phyloP scores from a whole-genome alignment of 92 coral and sea anemone genomes.

The Anthopleura xanthogrammica region DNA sequence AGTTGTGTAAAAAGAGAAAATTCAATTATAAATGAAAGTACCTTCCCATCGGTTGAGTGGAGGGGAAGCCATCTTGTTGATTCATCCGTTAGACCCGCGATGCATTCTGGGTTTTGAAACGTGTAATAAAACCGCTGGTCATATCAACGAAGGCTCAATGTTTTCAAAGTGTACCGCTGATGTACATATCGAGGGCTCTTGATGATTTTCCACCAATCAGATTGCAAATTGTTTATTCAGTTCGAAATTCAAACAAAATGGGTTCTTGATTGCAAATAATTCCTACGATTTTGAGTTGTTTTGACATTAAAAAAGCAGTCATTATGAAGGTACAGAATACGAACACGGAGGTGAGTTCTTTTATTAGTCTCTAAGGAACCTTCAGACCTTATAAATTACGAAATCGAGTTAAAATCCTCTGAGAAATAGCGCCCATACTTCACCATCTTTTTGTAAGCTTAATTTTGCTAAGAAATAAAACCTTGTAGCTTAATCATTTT shows the following conservation, averaged over 20 bases:
- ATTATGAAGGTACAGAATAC: constrained; percentile 13
- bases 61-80: constrained; percentile 94
- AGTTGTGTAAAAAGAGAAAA: neutral
- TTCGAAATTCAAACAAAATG: constrained; percentile 69
- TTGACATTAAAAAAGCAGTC: neutral
- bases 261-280: neutral
- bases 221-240: constrained; percentile 24
- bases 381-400: neutral
- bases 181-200: neutral
- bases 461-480: too few relatives aligned
- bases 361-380: neutral
- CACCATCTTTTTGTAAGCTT: neutral
- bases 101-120: constrained; percentile 66
- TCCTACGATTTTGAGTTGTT: neutral
- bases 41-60: constrained; percentile 92
- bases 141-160: neutral
- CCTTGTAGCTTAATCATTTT: too few relatives aligned
- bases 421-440: neutral
- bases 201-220: constrained; percentile 45
- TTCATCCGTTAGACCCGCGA: constrained; percentile 66
- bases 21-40: constrained; percentile 28
- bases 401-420: neutral
- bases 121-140: constrained; percentile 51
- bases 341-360: neutral
- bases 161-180: neutral